A percentile compares a stretch with the other conserved stretches of the same genome.
Evolutionary conservation across 2,113 vertebrate genomes (phyloP).

Genomic region (Anser cygnoides): DNA sequence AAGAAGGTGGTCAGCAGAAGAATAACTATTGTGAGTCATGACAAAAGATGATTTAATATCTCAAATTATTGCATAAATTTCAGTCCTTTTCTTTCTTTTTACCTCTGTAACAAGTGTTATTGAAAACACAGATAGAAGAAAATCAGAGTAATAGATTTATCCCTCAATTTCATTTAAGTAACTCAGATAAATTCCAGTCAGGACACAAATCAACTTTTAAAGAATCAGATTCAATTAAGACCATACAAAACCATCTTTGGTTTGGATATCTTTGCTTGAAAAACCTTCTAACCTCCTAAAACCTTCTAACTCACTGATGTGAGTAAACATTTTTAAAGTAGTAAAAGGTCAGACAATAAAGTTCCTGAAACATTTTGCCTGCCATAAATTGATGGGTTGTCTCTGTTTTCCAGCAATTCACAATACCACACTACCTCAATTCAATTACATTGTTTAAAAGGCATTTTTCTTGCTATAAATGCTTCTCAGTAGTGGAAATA

Average conservation of each 20-base stretch:
- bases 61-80: neutral
- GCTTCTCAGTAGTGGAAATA: conserved; percentile 19
- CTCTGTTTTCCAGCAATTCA: conserved; percentile 14
- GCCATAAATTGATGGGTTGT: neutral
- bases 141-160: neutral
- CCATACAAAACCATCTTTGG: neutral
- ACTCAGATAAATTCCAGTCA: neutral
- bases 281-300: neutral
- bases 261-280: neutral
- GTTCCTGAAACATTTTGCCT: conserved; percentile 4
- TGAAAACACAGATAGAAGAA: neutral
- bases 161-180: neutral
- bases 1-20: neutral
- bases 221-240: neutral
- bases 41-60: neutral
- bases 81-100: neutral
- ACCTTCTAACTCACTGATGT: neutral
- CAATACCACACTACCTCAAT: neutral
- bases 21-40: neutral
- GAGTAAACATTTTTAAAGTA: conserved; percentile 34
- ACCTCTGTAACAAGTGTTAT: neutral
- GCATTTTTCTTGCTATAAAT: conserved; percentile 44
- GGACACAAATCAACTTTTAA: neutral
- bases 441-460: conserved; percentile 44
- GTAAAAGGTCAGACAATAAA: neutral